These are phyloP conservation scores for Tapirus indicus DNA, from an alignment of 2,797 vertebrate genomes.

Conservation along the genomic window DNA sequence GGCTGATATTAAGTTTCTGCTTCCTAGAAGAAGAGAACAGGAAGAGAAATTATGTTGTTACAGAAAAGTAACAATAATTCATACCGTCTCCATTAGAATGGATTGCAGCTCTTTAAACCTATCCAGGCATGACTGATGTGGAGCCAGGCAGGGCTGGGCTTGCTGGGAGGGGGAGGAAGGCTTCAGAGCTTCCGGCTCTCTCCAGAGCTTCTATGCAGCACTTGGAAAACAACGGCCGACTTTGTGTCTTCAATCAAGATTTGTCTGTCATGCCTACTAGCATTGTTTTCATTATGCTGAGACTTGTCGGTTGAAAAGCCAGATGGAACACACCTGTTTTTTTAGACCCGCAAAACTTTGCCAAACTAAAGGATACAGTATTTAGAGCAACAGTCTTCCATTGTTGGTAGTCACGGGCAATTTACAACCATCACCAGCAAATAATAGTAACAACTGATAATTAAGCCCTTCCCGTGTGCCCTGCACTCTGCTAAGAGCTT, in stretches of 20 bases:
- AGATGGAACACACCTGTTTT: background rate
- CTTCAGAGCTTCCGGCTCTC: background rate
- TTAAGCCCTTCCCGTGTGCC: background rate
- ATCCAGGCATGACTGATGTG: background rate
- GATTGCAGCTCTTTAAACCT: background rate
- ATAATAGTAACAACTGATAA: background rate
- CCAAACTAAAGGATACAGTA: background rate
- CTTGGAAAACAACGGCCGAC: background rate
- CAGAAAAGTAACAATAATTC: background rate
- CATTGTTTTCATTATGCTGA: background rate
- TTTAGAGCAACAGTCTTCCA: background rate
- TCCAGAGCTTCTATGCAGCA: background rate
- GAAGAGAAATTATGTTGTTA: background rate
- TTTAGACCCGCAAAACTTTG: background rate
- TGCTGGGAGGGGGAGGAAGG: background rate
- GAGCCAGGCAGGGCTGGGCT: slow-evolving; percentile 31
- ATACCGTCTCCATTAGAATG: background rate
- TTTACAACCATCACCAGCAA: background rate
- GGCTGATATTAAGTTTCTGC: background rate
- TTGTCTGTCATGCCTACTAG: background rate
- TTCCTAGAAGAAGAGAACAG: slow-evolving; percentile 19
- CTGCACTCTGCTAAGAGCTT: background rate
- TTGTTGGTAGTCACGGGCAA: background rate
- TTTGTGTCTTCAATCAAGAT: background rate
- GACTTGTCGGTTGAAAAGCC: slow-evolving; percentile 54